Percentiles rank a stretch among this genome's conserved stretches.
phyloP scores from a whole-genome alignment of 2,797 vertebrate genomes.

The Malurus leucopterus region DNA sequence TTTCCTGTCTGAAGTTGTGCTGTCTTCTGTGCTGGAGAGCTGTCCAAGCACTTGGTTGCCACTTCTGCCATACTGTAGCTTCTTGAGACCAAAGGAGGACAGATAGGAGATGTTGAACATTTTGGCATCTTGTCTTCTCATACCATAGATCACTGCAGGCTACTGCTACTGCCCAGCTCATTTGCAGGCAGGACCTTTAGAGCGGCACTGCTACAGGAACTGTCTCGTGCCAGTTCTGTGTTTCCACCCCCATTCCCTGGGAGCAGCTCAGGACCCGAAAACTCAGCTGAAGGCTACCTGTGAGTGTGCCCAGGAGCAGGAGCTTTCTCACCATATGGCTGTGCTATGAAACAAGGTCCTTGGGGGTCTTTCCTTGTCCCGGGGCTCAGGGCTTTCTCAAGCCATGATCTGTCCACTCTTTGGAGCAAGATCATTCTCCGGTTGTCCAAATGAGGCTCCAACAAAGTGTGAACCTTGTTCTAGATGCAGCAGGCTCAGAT shows the following conservation, averaged over 20 bases:
- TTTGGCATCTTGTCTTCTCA: not conserved
- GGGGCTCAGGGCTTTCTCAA: not conserved
- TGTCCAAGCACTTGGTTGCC: rapidly evolving
- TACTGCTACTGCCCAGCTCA: not conserved
- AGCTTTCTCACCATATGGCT: not conserved
- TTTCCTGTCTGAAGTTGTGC: not conserved
- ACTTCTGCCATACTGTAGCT: not conserved
- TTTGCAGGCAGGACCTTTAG: not conserved
- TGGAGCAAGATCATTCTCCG: not conserved
- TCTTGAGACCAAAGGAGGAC: not conserved
- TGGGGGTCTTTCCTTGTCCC: not conserved
- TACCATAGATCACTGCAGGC: not conserved
- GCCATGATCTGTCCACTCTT: not conserved
- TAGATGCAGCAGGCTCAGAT: not conserved
- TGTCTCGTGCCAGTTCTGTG: not conserved
- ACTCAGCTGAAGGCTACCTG: not conserved
- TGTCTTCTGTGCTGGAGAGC: not conserved
- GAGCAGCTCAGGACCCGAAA: not conserved
- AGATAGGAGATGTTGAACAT: not conserved
- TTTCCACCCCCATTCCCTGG: not conserved
- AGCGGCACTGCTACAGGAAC: not conserved
- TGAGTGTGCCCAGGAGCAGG: not conserved
- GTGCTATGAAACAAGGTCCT: not conserved
- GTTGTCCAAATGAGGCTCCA: rapidly evolving
- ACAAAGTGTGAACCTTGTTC: not conserved